These are phyloP conservation scores for Alviniconcha marisindica DNA, from an alignment of 1,140 invertebrate species.

Conservation along the genomic window DNA sequence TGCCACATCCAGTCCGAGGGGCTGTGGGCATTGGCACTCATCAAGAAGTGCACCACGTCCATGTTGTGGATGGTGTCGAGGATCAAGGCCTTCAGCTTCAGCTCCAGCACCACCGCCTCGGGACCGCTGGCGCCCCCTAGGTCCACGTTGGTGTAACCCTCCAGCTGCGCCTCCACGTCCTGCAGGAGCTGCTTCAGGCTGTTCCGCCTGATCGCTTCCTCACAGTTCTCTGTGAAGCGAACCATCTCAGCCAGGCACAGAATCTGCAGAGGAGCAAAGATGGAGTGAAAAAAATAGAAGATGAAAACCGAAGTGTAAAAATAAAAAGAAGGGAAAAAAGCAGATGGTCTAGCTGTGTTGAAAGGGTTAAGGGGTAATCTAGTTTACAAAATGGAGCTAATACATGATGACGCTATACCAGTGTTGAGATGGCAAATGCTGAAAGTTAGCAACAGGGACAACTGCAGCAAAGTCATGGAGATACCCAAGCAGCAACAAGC, in stretches of 20 bases:
- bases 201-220: conserved; percentile 85
- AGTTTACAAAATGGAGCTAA: too few species aligned
- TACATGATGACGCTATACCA: too few species aligned
- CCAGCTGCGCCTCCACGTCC: conserved; percentile 80
- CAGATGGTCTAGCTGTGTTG: too few species aligned
- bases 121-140: conserved; percentile 59
- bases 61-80: conserved; percentile 96
- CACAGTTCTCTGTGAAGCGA: conserved; percentile 88
- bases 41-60: conserved; percentile 86
- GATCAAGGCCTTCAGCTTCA: conserved; percentile 86
- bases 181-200: conserved; percentile 79
- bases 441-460: too few species aligned
- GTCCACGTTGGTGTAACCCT: conserved; percentile 81
- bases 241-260: conserved; percentile 84
- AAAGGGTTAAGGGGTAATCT: too few species aligned
- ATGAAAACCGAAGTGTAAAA: too few species aligned
- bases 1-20: conserved; percentile 93
- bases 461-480: too few species aligned
- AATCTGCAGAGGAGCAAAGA: conserved; percentile 88
- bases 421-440: too few species aligned
- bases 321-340: too few species aligned
- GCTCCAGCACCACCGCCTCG: conserved; percentile 72
- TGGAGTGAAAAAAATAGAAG: too few species aligned
- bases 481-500: too few species aligned
- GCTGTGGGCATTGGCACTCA: conserved; percentile 82